These are phyloP conservation scores for Archaeoteleia sp. DNA, from an alignment of 2,888 invertebrate genomes.

Conservation along the genomic window DNA sequence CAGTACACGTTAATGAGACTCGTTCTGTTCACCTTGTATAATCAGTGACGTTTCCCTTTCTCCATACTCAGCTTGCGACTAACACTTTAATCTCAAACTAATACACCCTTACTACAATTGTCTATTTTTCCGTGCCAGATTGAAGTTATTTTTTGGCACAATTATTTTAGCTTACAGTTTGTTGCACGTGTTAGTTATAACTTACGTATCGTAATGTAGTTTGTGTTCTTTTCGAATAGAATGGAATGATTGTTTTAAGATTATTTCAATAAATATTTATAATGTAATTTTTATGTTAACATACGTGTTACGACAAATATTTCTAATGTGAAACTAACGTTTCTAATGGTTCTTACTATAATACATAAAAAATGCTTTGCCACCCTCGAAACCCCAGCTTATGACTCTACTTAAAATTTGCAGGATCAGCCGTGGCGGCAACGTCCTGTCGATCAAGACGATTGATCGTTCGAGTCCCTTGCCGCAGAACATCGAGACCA, in stretches of 20 bases:
- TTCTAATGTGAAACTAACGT: not conserved
- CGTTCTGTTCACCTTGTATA: constrained; percentile 62
- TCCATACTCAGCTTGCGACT: constrained; percentile 68
- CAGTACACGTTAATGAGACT: constrained; percentile 56
- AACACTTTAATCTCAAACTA: constrained; percentile 69
- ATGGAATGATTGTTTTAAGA: not conserved
- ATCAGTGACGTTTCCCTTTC: constrained; percentile 59
- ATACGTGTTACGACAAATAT: no score
- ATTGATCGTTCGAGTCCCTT: constrained; percentile 68
- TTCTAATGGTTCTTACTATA: no score
- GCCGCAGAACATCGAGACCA: constrained; percentile 69
- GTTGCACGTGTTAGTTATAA: constrained; percentile 2
- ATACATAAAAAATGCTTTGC: not conserved
- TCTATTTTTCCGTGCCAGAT: constrained; percentile 26
- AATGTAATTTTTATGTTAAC: no score
- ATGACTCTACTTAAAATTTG: no score
- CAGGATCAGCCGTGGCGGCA: constrained; percentile 66
- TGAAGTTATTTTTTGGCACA: constrained; percentile 2
- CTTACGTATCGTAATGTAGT: no score
- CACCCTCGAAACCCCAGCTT: no score
- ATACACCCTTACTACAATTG: constrained; percentile 58
- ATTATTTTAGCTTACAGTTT: constrained; percentile 13
- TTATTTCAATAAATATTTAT: not conserved
- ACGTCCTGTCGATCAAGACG: constrained; percentile 67
- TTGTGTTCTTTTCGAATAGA: not conserved